Evolutionary conservation across 2,888 invertebrate genomes (phyloP), one percentile per base, ranked within the genome.

Genomic region (Syrphus vitripennis): DNA sequence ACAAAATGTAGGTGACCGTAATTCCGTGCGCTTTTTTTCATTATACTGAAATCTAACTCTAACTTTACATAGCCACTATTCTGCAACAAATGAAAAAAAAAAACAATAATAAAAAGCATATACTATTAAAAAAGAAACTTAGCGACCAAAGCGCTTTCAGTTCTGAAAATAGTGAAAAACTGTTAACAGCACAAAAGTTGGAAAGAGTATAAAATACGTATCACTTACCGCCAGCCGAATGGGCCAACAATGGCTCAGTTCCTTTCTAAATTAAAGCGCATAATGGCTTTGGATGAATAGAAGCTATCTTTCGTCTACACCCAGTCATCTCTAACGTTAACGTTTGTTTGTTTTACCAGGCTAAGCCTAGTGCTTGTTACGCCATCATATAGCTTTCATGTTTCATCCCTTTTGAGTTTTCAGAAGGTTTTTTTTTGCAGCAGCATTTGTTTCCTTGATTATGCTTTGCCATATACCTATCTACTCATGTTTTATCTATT

Each of bases 401-500:
- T 67, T 34, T 69, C 50, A 31, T 37, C 61, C 55, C 76, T 81
- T 76, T 69, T 45, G n/a, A 29, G 29, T 48, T 65, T 19, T 48
- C 67, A 67, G 48, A 76, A 42, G 29, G 42, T 40, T 81, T 42
- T 59, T 55, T n/a, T n/a, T n/a, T n/a, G n/a, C n/a, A n/a, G 53
- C 19, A 67, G 75, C 77, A 67, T 80, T 76, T 83, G 80, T 84
- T 77, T 77, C 55, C 63, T 61, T 82, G 81, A 86, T 81, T 77
- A 77, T 82, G 31, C 69, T 81, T 82, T 61, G 70, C 71, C 75
- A 80, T 48, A n/a, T n/a, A n/a, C n/a, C n/a, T n/a, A 82, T 42
- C 63, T 63, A 63, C 63, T 63, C 40, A 69, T 81, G 76, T 82
- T 84, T 77, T 82, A 74, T 86, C 82, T 82, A 82, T 86, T 86